Evolutionary conservation across 2,113 vertebrate species (phyloP).

Genomic region (Hippolais icterina): DNA sequence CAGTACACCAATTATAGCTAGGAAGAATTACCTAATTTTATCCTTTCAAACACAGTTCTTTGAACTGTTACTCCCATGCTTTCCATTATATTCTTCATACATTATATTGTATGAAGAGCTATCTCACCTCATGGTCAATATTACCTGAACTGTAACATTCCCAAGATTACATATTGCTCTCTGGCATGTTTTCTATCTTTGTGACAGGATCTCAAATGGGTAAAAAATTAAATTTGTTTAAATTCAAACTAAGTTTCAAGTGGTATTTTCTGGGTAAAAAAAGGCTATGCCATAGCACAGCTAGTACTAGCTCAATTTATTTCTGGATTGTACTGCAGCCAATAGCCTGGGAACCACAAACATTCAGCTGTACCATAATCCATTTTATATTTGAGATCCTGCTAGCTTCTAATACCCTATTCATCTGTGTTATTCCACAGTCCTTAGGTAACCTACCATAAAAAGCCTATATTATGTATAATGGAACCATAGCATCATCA

Average conservation of each 20-base stretch:
- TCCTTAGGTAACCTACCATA: neutral
- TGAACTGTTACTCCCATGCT: neutral
- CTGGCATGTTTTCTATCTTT: slow-evolving; percentile 30
- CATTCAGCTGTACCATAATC: neutral
- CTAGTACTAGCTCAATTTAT: neutral
- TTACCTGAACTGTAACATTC: neutral
- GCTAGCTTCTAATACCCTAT: neutral
- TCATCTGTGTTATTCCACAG: neutral
- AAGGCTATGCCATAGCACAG: neutral
- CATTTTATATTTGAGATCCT: neutral
- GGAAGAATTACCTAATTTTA: neutral
- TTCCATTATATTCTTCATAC: neutral
- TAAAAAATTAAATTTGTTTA: slow-evolving; percentile 51
- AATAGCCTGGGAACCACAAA: neutral
- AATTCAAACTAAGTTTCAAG: slow-evolving; percentile 34
- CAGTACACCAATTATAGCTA: neutral
- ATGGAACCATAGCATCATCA: neutral
- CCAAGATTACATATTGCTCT: slow-evolving; percentile 20
- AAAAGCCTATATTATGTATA: neutral
- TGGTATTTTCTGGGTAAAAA: neutral
- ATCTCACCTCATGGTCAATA: neutral
- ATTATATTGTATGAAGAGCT: neutral
- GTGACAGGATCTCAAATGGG: slow-evolving; percentile 40
- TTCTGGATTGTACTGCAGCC: neutral
- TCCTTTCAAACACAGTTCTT: neutral